These are phyloP conservation scores for Turritopsis rubra DNA, from an alignment of 30 jellyfish, hydroid and myxozoan genomes.

Conservation along the genomic window DNA sequence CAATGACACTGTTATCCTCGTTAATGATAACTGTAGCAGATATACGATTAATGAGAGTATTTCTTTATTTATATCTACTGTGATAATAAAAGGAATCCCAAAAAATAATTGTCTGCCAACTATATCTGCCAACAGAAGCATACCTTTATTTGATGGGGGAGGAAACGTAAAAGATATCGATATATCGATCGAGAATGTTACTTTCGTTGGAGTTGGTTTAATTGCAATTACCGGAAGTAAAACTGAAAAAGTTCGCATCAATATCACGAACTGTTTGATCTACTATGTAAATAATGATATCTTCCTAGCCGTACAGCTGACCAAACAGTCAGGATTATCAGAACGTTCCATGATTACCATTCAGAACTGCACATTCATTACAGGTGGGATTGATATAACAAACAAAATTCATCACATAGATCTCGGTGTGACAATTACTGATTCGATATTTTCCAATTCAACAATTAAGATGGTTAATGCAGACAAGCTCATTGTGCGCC, in stretches of 20 bases:
- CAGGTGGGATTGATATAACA: not conserved
- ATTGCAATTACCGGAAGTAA: not conserved
- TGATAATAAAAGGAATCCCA: not conserved
- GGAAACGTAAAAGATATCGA: not conserved
- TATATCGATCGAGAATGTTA: not conserved
- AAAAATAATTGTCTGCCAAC: not conserved
- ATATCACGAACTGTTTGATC: not conserved
- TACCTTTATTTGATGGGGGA: not conserved
- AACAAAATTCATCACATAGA: not conserved
- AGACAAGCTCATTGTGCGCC: not conserved
- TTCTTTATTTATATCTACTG: not conserved
- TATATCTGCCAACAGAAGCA: not conserved
- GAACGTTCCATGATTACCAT: not conserved
- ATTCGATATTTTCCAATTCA: not conserved
- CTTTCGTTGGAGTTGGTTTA: not conserved
- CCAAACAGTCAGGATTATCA: not conserved
- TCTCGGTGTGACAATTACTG: not conserved
- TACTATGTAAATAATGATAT: not conserved
- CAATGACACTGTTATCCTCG: not conserved
- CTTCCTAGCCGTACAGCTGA: not conserved
- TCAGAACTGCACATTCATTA: not conserved
- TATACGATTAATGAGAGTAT: too few species aligned
- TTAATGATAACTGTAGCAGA: not conserved
- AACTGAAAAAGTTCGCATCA: not conserved
- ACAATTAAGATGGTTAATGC: not conserved